Percentiles rank a stretch among this genome's conserved stretches.
Evolutionary conservation across 2,888 invertebrate genomes (phyloP).

Genomic region (Sepioteuthis lessoniana): DNA sequence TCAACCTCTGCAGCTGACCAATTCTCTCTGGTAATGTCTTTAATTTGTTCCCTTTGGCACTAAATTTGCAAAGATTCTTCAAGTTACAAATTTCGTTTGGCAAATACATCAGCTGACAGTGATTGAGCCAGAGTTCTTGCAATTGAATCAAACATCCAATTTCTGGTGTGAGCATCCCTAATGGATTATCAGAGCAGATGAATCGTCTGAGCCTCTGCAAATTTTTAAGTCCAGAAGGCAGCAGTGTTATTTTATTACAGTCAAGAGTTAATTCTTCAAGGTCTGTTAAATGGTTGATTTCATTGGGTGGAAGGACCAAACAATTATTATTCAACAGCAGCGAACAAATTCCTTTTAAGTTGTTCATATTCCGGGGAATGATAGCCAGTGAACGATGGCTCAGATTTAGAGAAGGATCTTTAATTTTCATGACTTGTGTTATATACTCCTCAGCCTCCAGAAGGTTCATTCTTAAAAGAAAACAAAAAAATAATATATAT

Average conservation of each 20-base stretch:
- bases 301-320: conserved; percentile 71
- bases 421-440: conserved; percentile 57
- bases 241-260: conserved; percentile 72
- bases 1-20: conserved; percentile 60
- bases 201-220: conserved; percentile 62
- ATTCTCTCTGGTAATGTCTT: conserved; percentile 64
- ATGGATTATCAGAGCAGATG: conserved; percentile 63
- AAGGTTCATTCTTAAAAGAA: conserved; percentile 61
- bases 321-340: conserved; percentile 71
- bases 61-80: conserved; percentile 63
- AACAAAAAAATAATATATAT: not conserved
- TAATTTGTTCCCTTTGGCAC: conserved; percentile 66
- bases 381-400: conserved; percentile 72
- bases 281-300: conserved; percentile 61
- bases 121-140: conserved; percentile 69
- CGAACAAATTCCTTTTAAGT: conserved; percentile 59
- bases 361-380: conserved; percentile 64
- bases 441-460: conserved; percentile 62
- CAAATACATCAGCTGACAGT: conserved; percentile 65
- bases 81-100: conserved; percentile 68
- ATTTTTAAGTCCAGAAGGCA: conserved; percentile 66
- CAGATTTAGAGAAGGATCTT: conserved; percentile 71
- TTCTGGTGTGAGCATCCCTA: conserved; percentile 67
- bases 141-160: conserved; percentile 65
- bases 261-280: conserved; percentile 70